Base-by-base conservation (phyloP, 2,888 invertebrate species). In the Ophion slaviceki region DNA sequence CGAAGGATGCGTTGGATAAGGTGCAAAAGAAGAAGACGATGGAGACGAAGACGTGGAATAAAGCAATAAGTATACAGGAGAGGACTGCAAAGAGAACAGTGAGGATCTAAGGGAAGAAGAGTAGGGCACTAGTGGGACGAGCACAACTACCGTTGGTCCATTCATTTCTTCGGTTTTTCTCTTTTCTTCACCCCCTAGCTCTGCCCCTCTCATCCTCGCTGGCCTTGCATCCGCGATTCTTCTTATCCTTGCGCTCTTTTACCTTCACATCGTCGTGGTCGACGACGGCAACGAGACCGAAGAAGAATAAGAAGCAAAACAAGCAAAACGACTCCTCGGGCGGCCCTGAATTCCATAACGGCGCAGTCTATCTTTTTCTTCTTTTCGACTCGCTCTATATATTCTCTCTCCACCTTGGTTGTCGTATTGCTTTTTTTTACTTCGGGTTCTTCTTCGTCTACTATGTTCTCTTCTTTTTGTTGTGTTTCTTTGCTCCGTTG, bases 131-230 rank as follows among this genome's bases (percentile, higher is more conserved):
- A 85, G 88, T 87, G 88, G 84, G 87, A 88, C 84, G 86, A 86
- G 75, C 83, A 61, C 89, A 89, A 90, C 90, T 91, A 91, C 92
- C 92, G 92, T 92, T 92, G 91, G 91, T 91, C 91, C 92, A 91
- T 90, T 91, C 92, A 92, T 81, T 86, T 79, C 79, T 86, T 82
- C 84, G 89, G 91, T 92, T 91, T 89, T 82, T 70, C 61, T 79
- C 79, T 84, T 81, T 80, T 80, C 76, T 80, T 77, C 47, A 66
- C 64, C 32, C 68, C 40, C 32, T 45, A 70, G 67, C 59, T 47
- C 20, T 32, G 32, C 45, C 74, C 70, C 62, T 70, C 45, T 72
- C 67, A 53, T 67, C 61, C 68, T 74, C 64, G 28, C 20, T 68
- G 59, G 57, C 66, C 80, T 80, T 71, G 68, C 82, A 84, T 82